Percentiles rank a stretch among this genome's conserved stretches.
Conservation (phyloP, 2,888 invertebrate species). For the Flexamia atlantica region DNA sequence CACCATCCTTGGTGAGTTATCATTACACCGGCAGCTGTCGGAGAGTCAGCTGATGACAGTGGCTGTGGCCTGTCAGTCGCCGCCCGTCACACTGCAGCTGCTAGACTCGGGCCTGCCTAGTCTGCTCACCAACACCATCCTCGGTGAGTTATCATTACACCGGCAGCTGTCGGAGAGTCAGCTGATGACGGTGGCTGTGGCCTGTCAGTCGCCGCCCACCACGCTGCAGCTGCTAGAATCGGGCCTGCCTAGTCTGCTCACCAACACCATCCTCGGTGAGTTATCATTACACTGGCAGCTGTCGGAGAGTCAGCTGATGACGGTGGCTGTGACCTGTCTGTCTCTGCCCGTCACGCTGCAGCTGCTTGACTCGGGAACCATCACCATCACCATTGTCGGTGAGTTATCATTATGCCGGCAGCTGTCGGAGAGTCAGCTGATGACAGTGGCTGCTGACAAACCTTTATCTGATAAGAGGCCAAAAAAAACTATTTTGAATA, state of each 20-base stretch:
- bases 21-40: slow-evolving; percentile 77
- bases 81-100: slow-evolving; percentile 85
- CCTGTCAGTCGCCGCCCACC: slow-evolving; percentile 89
- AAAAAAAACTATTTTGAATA: no score
- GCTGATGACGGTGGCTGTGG: slow-evolving; percentile 86
- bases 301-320: slow-evolving; percentile 83
- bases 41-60: slow-evolving; percentile 86
- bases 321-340: slow-evolving; percentile 88
- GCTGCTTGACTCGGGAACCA: slow-evolving; percentile 84
- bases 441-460: slow-evolving; percentile 89
- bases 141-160: slow-evolving; percentile 75
- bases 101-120: slow-evolving; percentile 87
- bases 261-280: slow-evolving; percentile 79
- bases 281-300: slow-evolving; percentile 78
- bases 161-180: slow-evolving; percentile 81
- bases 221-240: slow-evolving; percentile 87
- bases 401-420: no score
- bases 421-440: slow-evolving; percentile 82
- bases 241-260: slow-evolving; percentile 82
- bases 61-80: slow-evolving; percentile 89
- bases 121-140: slow-evolving; percentile 81
- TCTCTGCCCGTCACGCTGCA: slow-evolving; percentile 87
- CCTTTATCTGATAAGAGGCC: slow-evolving; percentile 89
- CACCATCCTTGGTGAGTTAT: slow-evolving; percentile 79
- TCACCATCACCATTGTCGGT: slow-evolving; percentile 80